Evolutionary conservation across 2,113 vertebrate species (phyloP).

Genomic region (Laterallus jamaicensis): DNA sequence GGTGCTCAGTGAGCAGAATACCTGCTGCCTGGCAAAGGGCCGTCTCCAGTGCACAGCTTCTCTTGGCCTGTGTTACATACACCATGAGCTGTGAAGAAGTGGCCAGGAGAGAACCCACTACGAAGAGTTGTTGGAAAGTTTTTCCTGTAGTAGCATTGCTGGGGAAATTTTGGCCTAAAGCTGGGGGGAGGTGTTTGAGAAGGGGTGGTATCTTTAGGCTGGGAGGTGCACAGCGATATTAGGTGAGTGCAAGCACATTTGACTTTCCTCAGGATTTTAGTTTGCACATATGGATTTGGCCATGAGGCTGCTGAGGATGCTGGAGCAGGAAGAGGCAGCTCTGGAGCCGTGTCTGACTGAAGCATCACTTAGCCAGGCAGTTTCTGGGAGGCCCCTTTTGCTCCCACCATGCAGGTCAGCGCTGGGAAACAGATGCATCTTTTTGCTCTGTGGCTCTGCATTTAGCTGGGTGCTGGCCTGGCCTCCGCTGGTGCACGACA

Average conservation of each 20-base stretch:
- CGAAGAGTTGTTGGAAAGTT: neutral
- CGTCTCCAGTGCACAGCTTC: neutral
- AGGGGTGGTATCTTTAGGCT: rapidly evolving
- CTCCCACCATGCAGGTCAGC: neutral
- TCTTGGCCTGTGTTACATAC: neutral
- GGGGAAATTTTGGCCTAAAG: neutral
- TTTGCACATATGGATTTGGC: neutral
- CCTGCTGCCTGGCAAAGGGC: neutral
- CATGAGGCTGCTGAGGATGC: neutral
- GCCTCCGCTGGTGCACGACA: rapidly evolving
- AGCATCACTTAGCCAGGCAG: neutral
- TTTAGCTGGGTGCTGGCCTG: neutral
- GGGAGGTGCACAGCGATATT: rapidly evolving
- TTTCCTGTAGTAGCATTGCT: rapidly evolving
- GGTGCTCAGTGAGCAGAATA: neutral
- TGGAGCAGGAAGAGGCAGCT: neutral
- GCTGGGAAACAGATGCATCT: neutral
- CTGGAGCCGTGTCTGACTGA: neutral
- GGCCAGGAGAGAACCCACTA: neutral
- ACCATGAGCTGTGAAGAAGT: neutral
- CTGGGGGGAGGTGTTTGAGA: neutral
- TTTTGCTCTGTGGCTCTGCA: neutral
- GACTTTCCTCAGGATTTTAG: neutral
- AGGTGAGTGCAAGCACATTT: rapidly evolving
- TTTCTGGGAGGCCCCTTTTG: neutral